phyloP scores from a whole-genome alignment of 2,113 vertebrate genomes.

The Aleadryas rufinucha region DNA sequence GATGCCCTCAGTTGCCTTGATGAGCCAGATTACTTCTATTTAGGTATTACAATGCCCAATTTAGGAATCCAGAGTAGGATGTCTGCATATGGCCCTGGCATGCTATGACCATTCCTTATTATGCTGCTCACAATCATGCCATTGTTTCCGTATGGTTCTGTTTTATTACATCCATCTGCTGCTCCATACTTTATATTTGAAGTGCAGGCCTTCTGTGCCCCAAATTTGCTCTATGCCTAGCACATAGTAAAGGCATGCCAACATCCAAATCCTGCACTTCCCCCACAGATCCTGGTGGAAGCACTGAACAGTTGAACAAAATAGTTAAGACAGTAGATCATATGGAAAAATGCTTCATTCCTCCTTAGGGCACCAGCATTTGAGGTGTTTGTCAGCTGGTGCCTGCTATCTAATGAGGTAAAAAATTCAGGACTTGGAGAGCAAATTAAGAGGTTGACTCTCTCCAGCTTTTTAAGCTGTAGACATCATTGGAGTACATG shows the following conservation, averaged over 20 bases:
- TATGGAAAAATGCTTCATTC: neutral
- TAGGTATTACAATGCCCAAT: neutral
- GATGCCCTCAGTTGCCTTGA: neutral
- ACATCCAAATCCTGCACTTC: neutral
- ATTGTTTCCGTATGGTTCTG: neutral
- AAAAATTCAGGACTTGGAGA: neutral
- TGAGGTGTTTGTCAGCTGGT: neutral
- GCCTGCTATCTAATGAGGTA: neutral
- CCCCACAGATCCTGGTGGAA: neutral
- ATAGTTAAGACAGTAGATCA: neutral
- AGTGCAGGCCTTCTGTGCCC: neutral
- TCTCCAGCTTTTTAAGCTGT: neutral
- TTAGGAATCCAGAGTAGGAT: conserved; percentile 23
- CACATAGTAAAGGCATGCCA: neutral
- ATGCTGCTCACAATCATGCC: neutral
- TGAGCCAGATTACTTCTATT: conserved; percentile 16
- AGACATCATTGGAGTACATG: neutral
- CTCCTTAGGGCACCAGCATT: neutral
- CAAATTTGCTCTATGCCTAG: neutral
- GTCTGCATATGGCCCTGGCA: neutral
- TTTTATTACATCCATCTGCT: conserved; percentile 24
- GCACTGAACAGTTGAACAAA: neutral
- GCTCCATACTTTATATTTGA: neutral
- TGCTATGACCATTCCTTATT: neutral
- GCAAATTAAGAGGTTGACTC: neutral